These are phyloP conservation scores for Stigmatopora argus DNA, from an alignment of 2,113 vertebrate species.

Conservation along the genomic window DNA sequence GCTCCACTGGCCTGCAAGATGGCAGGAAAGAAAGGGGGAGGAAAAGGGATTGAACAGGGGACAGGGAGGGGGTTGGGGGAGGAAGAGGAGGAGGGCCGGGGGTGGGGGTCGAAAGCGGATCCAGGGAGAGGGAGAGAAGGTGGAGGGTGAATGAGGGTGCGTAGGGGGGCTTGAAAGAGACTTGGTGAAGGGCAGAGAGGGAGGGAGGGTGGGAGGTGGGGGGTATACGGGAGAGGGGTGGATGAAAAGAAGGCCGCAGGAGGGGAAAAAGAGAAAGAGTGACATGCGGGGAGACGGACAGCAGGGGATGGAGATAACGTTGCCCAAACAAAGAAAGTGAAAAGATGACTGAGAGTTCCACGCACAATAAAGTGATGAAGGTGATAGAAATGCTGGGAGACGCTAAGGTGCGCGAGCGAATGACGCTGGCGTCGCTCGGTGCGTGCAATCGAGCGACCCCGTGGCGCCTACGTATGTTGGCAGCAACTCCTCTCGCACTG, in stretches of 20 bases:
- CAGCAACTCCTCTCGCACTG: slow-evolving; percentile 43
- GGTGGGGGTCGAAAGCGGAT: slow-evolving; percentile 51
- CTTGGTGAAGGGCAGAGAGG: slow-evolving; percentile 37
- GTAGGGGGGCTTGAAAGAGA: slow-evolving; percentile 13
- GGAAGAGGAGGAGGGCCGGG: slow-evolving; percentile 12
- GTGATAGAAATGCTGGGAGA: slow-evolving; percentile 30
- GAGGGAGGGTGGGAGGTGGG: slow-evolving; percentile 19
- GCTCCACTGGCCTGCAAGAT: slow-evolving; percentile 71
- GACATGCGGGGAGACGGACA: slow-evolving; percentile 56
- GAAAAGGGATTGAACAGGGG: slow-evolving; percentile 30
- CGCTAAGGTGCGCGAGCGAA: slow-evolving; percentile 28
- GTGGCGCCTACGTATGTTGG: slow-evolving; percentile 61
- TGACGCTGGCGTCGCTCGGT: slow-evolving; percentile 31
- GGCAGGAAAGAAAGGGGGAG: slow-evolving; percentile 57
- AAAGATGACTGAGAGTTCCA: slow-evolving; percentile 41
- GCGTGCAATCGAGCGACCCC: slow-evolving; percentile 46
- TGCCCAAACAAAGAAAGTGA: slow-evolving; percentile 57
- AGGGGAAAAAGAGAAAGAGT: slow-evolving; percentile 45
- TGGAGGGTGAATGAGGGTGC: slow-evolving; percentile 16
- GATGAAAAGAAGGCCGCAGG: slow-evolving; percentile 59
- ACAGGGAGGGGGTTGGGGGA: slow-evolving; percentile 20
- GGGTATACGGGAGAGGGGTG: slow-evolving; percentile 42
- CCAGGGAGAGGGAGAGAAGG: slow-evolving; percentile 33
- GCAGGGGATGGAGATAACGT: slow-evolving; percentile 60
- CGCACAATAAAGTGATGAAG: slow-evolving; percentile 21